Conservation (phyloP, 1,140 invertebrate genomes). For the Lepidurus apus region DNA sequence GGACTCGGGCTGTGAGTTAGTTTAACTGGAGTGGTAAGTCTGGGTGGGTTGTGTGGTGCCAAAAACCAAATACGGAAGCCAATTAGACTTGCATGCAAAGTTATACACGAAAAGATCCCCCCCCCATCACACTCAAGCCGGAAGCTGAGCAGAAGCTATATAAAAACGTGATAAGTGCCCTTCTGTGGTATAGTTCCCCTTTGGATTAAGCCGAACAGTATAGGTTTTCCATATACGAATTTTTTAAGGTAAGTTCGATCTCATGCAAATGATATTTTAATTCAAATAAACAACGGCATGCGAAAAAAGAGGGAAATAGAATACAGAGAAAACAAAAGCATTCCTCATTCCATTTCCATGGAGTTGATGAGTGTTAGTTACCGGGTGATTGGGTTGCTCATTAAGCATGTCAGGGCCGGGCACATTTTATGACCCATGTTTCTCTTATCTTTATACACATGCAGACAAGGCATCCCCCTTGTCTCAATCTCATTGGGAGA, state of each 20-base stretch:
- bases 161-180: neutral
- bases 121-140: neutral
- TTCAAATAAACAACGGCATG: too few relatives aligned
- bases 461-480: slow-evolving; percentile 7
- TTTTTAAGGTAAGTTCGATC: too few relatives aligned
- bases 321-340: neutral
- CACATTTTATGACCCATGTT: slow-evolving; percentile 16
- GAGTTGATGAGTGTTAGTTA: slow-evolving; percentile 19
- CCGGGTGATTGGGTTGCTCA: slow-evolving; percentile 20
- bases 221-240: neutral
- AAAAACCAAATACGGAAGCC: slow-evolving; percentile 12
- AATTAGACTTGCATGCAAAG: neutral
- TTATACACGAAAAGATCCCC: neutral
- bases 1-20: neutral
- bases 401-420: slow-evolving; percentile 10
- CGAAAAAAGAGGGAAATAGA: neutral
- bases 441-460: slow-evolving; percentile 14
- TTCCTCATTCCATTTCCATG: neutral
- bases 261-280: too few relatives aligned
- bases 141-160: neutral
- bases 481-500: slow-evolving; percentile 9
- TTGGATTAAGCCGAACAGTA: neutral
- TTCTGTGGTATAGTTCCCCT: neutral
- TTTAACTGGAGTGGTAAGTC: neutral
- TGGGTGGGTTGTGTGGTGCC: neutral